Evolutionary conservation across 2,888 invertebrate species (phyloP).

Genomic region (Orgyia antiqua): DNA sequence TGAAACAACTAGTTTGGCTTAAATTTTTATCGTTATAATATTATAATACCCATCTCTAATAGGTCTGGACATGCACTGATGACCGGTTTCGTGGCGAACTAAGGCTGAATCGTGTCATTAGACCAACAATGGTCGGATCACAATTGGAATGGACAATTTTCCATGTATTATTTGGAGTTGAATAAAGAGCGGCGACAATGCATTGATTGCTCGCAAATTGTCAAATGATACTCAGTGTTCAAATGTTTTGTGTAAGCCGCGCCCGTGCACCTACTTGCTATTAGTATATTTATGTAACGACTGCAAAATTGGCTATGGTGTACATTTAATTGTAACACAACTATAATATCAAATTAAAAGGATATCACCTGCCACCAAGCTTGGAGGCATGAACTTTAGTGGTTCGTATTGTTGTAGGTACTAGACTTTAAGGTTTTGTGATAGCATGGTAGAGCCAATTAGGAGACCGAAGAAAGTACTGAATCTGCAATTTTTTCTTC

Average conservation of each 20-base stretch:
- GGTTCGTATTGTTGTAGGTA: too few species aligned
- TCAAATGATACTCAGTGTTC: constrained; percentile 69
- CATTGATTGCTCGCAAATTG: constrained; percentile 77
- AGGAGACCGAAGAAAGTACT: too few species aligned
- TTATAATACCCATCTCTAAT: constrained; percentile 35
- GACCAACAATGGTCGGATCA: constrained; percentile 62
- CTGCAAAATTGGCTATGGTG: constrained; percentile 15
- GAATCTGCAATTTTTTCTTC: too few species aligned
- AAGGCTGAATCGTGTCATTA: constrained; percentile 72
- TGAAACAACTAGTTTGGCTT: constrained; percentile 2
- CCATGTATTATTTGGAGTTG: constrained; percentile 74
- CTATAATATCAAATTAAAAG: too few species aligned
- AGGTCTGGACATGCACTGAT: constrained; percentile 56
- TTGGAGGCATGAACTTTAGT: too few species aligned
- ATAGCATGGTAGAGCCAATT: too few species aligned
- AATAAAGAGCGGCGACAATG: constrained; percentile 78
- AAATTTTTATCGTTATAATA: constrained; percentile 8
- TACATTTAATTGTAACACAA: too few species aligned
- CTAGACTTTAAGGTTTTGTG: too few species aligned
- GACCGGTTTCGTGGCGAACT: constrained; percentile 53
- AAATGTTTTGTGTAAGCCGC: constrained; percentile 70
- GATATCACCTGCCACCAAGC: too few species aligned
- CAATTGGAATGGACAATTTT: constrained; percentile 74
- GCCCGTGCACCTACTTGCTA: constrained; percentile 50
- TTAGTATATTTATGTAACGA: constrained; percentile 38